These are phyloP conservation scores for Euborellia annulipes DNA, from an alignment of 1,140 invertebrate species.

Conservation along the genomic window DNA sequence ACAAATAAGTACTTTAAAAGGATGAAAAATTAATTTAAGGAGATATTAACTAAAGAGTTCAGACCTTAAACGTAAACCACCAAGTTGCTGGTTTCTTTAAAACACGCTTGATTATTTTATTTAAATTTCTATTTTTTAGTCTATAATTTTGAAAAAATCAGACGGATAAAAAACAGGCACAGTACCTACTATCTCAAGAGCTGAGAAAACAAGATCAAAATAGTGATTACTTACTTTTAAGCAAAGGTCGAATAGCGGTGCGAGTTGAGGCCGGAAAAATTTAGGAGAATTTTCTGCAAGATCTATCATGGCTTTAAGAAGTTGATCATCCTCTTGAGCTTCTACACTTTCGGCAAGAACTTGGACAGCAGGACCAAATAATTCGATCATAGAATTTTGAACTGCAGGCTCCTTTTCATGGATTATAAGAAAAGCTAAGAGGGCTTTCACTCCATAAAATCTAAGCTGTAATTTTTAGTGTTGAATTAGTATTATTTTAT, in stretches of 20 bases:
- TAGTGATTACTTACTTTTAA: conserved; percentile 49
- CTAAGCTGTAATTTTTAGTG: conserved; percentile 41
- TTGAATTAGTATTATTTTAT: neutral
- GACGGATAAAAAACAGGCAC: neutral
- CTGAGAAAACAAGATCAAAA: neutral
- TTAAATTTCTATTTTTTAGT: neutral
- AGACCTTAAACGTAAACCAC: too few species aligned
- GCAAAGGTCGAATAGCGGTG: conserved; percentile 77
- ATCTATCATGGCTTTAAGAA: conserved; percentile 86
- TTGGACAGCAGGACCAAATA: conserved; percentile 60
- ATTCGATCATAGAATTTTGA: conserved; percentile 72
- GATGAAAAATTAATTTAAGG: too few species aligned
- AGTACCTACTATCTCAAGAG: neutral
- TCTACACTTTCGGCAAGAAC: conserved; percentile 57
- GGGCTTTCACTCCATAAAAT: conserved; percentile 67
- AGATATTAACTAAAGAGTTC: too few species aligned
- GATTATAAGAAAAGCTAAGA: conserved; percentile 75
- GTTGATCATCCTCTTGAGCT: conserved; percentile 71
- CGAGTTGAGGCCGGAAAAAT: conserved; percentile 72
- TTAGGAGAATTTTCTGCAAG: conserved; percentile 86
- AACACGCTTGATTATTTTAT: too few species aligned
- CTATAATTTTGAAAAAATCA: neutral
- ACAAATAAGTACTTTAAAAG: too few species aligned
- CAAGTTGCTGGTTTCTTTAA: too few species aligned
- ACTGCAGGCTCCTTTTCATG: conserved; percentile 81